Evolutionary conservation across 1,140 invertebrate species (phyloP).

Genomic region (Lamellibrachia luymesi): DNA sequence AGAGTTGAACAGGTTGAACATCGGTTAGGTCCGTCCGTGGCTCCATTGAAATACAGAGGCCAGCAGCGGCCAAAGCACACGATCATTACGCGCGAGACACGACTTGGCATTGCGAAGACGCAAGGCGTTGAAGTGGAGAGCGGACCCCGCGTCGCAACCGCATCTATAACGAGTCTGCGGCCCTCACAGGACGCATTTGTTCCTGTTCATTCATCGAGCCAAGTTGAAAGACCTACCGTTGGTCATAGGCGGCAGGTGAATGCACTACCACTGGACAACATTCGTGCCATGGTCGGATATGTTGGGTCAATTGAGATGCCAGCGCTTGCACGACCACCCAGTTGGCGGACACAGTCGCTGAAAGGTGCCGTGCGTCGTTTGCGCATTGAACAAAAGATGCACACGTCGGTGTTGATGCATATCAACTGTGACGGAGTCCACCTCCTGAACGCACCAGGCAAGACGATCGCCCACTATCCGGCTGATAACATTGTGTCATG

Average conservation of each 20-base stretch:
- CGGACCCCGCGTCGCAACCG: slow-evolving; percentile 13
- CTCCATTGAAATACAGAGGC: not conserved
- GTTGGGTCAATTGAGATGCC: slow-evolving; percentile 94
- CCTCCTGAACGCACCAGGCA: slow-evolving; percentile 68
- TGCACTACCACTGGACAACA: not conserved
- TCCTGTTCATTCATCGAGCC: not conserved
- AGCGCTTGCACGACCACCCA: slow-evolving; percentile 70
- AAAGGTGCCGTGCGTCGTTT: slow-evolving; percentile 83
- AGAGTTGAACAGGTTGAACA: not conserved
- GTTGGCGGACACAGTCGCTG: slow-evolving; percentile 60
- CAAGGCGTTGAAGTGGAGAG: not conserved
- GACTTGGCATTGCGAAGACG: slow-evolving; percentile 12
- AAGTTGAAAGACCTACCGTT: not conserved
- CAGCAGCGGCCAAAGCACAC: slow-evolving; percentile 19
- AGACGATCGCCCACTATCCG: slow-evolving; percentile 72
- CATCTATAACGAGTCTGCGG: slow-evolving; percentile 2
- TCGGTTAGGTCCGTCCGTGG: not conserved
- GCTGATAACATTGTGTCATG: slow-evolving; percentile 84
- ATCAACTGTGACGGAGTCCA: slow-evolving; percentile 77
- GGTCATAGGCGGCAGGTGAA: not conserved
- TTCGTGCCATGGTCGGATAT: slow-evolving; percentile 74
- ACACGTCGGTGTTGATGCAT: slow-evolving; percentile 81
- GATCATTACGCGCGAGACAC: slow-evolving; percentile 18
- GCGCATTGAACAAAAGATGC: slow-evolving; percentile 82
- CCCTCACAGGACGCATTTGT: slow-evolving; percentile 31